Evolutionary conservation across 2,888 invertebrate species (phyloP).

Genomic region (Embidobia sp.): DNA sequence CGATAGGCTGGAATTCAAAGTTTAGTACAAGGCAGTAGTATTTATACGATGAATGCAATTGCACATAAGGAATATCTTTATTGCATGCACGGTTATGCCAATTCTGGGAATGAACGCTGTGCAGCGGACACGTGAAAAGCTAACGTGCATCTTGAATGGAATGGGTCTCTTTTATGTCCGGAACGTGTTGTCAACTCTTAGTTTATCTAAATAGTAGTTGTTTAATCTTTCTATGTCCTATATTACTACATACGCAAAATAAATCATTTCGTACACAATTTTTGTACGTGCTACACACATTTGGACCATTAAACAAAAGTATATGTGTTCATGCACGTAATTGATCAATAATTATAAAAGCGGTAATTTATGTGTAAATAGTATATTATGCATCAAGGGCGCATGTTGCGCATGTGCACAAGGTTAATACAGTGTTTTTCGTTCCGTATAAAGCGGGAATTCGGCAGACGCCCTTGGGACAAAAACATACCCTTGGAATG

Average conservation of each 20-base stretch:
- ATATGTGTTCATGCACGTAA: no score
- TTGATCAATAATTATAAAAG: no score
- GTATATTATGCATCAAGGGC: no score
- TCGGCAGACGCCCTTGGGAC: no score
- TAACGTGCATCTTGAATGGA: conserved; percentile 42
- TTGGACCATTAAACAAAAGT: no score
- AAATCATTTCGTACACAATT: no score
- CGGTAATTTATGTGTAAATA: no score
- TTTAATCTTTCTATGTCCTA: conserved; percentile 12
- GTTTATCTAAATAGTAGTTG: conserved; percentile 15
- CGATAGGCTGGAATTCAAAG: conserved; percentile 3
- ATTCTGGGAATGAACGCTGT: conserved; percentile 44
- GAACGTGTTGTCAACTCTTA: conserved; percentile 28
- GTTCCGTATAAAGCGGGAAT: no score
- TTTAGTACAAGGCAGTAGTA: conserved; percentile 50
- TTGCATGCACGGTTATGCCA: conserved; percentile 50
- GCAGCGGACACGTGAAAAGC: conserved; percentile 40
- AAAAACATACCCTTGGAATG: no score
- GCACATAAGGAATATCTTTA: conserved; percentile 35
- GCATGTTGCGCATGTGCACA: no score
- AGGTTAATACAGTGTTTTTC: no score
- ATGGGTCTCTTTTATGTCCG: conserved; percentile 34
- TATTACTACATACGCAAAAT: neutral
- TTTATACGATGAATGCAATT: conserved; percentile 51
- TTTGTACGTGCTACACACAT: no score